phyloP scores from a whole-genome alignment of 2,797 vertebrate genomes.

The Enteromius unitaeniatus region DNA sequence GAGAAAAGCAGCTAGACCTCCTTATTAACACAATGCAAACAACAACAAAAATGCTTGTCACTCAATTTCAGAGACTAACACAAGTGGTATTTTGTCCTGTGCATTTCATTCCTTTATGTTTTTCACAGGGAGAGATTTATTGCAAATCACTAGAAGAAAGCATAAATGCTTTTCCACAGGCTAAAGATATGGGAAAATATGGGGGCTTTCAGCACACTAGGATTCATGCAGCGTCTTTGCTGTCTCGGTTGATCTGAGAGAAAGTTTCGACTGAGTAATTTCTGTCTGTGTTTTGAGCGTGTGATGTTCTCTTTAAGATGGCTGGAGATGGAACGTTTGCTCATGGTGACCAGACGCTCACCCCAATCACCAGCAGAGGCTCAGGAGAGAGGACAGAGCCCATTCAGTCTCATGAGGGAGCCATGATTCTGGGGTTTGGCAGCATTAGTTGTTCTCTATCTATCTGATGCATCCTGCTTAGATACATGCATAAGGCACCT shows the following conservation, averaged over 20 bases:
- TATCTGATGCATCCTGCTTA: not conserved
- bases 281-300: conserved; percentile 36
- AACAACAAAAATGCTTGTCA: conserved; percentile 7
- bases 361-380: conserved; percentile 34
- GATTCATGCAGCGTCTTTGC: not conserved
- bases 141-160: not conserved
- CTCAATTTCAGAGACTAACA: not conserved
- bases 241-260: conserved; percentile 22
- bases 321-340: conserved; percentile 23
- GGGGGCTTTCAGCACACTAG: not conserved
- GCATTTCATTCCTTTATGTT: not conserved
- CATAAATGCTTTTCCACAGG: not conserved
- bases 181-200: not conserved
- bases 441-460: not conserved
- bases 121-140: not conserved
- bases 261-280: conserved; percentile 14
- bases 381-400: conserved; percentile 9
- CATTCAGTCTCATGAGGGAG: not conserved
- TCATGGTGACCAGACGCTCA: conserved; percentile 36
- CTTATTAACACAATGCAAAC: conserved; percentile 24
- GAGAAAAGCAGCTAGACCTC: conserved; percentile 1
- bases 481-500: not conserved
- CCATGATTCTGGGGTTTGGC: not conserved
- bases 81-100: not conserved
- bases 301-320: conserved; percentile 43